Evolutionary conservation across 2,888 invertebrate genomes (phyloP).

Genomic region (Agrilus mali): DNA sequence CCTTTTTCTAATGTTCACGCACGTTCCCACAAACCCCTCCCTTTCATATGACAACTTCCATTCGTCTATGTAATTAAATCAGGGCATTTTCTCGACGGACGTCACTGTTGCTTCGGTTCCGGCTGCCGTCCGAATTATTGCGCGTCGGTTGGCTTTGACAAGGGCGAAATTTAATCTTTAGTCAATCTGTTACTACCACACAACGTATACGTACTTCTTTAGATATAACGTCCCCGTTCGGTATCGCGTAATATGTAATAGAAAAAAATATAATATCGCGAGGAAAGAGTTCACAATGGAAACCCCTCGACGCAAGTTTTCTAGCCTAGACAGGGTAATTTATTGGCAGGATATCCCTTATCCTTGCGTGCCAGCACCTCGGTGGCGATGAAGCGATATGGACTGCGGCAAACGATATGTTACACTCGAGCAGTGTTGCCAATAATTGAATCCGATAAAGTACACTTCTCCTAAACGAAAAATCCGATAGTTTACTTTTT

Average conservation of each 20-base stretch:
- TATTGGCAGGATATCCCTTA: constrained; percentile 31
- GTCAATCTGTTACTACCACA: neutral
- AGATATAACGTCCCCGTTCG: constrained; percentile 19
- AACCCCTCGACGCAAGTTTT: constrained; percentile 11
- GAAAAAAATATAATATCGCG: no score
- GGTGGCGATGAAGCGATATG: constrained; percentile 7
- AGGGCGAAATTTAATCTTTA: constrained; percentile 21
- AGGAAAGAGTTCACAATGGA: neutral
- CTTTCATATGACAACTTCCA: no score
- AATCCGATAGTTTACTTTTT: no score
- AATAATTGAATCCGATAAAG: no score
- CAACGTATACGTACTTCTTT: no score
- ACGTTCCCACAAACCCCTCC: no score
- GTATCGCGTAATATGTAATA: no score
- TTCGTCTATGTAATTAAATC: constrained; percentile 16
- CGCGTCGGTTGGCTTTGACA: constrained; percentile 8
- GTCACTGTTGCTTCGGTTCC: constrained; percentile 10
- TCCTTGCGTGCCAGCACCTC: constrained; percentile 30
- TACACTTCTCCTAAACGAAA: no score
- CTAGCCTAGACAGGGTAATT: constrained; percentile 24
- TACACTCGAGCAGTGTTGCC: no score
- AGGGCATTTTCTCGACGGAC: constrained; percentile 15
- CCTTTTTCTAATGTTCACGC: no score
- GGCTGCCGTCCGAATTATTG: constrained; percentile 10
- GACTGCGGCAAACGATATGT: no score